phyloP scores from a whole-genome alignment of 2,797 vertebrate species.

The Varecia variegata region DNA sequence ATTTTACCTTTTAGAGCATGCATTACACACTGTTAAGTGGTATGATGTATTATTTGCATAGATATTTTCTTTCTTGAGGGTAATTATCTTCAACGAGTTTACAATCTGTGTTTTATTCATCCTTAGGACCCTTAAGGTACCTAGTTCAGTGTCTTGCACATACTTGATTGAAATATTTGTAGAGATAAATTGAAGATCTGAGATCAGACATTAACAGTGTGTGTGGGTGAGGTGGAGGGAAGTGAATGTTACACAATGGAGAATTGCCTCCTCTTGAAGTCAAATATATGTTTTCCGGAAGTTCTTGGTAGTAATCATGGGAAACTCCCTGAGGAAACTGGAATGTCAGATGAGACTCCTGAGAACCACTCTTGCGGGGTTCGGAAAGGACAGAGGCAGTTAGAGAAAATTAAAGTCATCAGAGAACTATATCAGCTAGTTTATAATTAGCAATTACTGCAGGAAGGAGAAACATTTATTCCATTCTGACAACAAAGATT shows the following conservation, averaged over 20 bases:
- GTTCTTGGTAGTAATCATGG: neutral
- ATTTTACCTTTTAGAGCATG: neutral
- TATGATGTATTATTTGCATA: constrained; percentile 32
- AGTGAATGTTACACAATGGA: neutral
- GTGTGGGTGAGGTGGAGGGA: neutral
- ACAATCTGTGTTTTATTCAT: neutral
- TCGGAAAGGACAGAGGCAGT: constrained; percentile 79
- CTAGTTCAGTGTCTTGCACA: neutral
- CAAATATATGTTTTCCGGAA: constrained; percentile 33
- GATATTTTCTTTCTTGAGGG: constrained; percentile 26
- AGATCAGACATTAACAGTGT: neutral
- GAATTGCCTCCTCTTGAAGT: constrained; percentile 1
- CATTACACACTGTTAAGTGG: neutral
- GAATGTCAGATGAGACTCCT: constrained; percentile 18
- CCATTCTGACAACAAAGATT: constrained; percentile 54
- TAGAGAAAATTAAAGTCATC: constrained; percentile 82
- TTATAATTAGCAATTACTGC: constrained; percentile 79
- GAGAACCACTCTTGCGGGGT: constrained; percentile 61
- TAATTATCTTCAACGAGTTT: constrained; percentile 25
- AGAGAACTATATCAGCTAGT: constrained; percentile 79
- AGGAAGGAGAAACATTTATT: constrained; percentile 65
- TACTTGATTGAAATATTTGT: constrained; percentile 35
- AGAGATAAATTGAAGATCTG: neutral
- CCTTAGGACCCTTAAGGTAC: neutral
- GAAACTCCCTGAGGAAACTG: neutral